Evolutionary conservation across 2,797 vertebrate genomes (phyloP).

Genomic region (Cuniculus paca): DNA sequence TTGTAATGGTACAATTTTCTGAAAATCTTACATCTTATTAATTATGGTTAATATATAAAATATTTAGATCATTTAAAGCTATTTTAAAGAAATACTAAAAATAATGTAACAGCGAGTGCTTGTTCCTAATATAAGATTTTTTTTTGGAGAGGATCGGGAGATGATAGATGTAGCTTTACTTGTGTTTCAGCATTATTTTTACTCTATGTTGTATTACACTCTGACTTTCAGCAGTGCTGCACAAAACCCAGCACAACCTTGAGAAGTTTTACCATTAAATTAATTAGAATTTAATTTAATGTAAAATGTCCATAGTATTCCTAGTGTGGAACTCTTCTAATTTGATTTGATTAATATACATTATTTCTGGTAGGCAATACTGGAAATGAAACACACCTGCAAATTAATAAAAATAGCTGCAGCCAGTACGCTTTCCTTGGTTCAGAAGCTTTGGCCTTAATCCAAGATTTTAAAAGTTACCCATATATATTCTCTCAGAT

Average conservation of each 20-base stretch:
- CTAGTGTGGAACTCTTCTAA: not conserved
- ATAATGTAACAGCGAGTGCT: not conserved
- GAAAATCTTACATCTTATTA: not conserved
- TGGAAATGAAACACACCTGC: not conserved
- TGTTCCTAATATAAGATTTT: not conserved
- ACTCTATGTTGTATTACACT: not conserved
- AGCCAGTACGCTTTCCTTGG: not conserved
- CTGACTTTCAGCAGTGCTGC: not conserved
- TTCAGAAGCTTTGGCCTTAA: not conserved
- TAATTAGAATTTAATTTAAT: slow-evolving; percentile 48
- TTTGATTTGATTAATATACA: slow-evolving; percentile 6
- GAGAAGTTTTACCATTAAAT: not conserved
- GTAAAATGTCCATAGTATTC: not conserved
- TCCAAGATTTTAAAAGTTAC: not conserved
- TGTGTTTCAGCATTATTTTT: not conserved
- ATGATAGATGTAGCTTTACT: accelerated
- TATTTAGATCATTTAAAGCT: slow-evolving; percentile 11
- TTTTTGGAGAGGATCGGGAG: accelerated
- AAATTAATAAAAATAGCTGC: not conserved
- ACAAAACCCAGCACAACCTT: not conserved
- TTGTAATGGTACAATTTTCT: not conserved
- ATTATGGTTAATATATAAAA: not conserved
- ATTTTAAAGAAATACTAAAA: not conserved
- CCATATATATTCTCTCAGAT: not conserved
- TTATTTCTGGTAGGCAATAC: not conserved